These are phyloP conservation scores for Pristiophorus japonicus DNA, from an alignment of 2,113 vertebrate genomes.

Conservation along the genomic window DNA sequence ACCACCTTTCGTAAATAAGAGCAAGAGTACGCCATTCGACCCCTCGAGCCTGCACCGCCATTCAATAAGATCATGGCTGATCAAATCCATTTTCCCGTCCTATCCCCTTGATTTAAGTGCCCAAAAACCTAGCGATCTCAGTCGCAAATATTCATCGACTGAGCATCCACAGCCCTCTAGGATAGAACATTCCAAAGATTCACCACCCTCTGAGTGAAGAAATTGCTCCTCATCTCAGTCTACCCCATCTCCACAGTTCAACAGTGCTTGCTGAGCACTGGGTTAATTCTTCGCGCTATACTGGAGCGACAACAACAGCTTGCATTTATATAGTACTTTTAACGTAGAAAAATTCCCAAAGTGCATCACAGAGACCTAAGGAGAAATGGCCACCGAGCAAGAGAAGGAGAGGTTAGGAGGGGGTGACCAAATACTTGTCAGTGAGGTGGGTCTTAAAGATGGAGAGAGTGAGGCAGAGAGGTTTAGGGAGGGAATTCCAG, in stretches of 20 bases:
- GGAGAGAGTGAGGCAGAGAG: too few relatives aligned
- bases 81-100: too few relatives aligned
- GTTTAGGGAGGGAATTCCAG: neutral
- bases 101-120: too few relatives aligned
- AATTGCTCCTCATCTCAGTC: too few relatives aligned
- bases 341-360: neutral
- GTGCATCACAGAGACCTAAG: neutral
- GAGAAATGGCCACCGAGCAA: neutral
- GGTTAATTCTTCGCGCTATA: neutral
- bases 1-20: neutral
- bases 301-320: neutral
- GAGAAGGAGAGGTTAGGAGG: neutral
- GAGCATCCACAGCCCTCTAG: too few relatives aligned
- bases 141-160: too few relatives aligned
- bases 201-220: too few relatives aligned
- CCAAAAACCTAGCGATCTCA: too few relatives aligned
- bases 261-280: neutral
- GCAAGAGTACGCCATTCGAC: neutral
- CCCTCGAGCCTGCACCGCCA: too few relatives aligned
- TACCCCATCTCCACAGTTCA: neutral
- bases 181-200: too few relatives aligned
- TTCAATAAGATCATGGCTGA: too few relatives aligned
- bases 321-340: neutral
- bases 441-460: neutral
- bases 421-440: neutral